Evolutionary conservation across 2,888 invertebrate species (phyloP).

Genomic region (Noctua fimbriata): DNA sequence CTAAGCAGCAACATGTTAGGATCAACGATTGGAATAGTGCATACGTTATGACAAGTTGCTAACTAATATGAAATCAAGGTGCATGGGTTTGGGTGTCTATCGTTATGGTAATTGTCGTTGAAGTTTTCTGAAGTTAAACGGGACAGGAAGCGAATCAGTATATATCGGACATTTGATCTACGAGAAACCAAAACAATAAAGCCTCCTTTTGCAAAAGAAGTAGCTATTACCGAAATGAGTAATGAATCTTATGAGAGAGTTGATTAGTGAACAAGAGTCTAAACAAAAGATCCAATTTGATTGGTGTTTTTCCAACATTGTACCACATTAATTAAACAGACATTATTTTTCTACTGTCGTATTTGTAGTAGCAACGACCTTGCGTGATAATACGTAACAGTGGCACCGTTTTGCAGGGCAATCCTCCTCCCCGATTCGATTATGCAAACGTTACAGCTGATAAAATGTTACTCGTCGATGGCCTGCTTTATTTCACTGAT

Average conservation of each 20-base stretch:
- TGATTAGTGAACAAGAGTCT: constrained; percentile 2
- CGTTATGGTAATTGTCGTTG: background rate
- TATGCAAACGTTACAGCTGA: constrained; percentile 63
- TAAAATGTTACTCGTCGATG: constrained; percentile 58
- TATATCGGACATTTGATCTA: too few relatives aligned
- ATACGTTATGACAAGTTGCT: constrained; percentile 17
- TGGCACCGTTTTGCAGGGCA: constrained; percentile 60
- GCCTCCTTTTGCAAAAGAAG: background rate
- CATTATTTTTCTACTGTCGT: constrained; percentile 19
- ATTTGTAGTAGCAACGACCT: constrained; percentile 52
- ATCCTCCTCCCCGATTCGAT: constrained; percentile 61
- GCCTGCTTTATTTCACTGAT: constrained; percentile 42
- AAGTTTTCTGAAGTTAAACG: background rate
- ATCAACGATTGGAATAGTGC: constrained; percentile 46
- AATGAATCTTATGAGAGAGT: background rate
- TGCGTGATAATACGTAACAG: constrained; percentile 58
- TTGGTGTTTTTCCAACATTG: constrained; percentile 13
- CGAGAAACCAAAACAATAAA: background rate
- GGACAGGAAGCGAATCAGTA: too few relatives aligned
- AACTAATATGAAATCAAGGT: constrained; percentile 5
- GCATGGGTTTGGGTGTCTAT: background rate
- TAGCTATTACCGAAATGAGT: background rate
- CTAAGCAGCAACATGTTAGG: constrained; percentile 46
- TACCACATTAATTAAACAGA: constrained; percentile 4
- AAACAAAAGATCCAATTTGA: background rate